Evolutionary conservation across 92 coral and sea anemone species (phyloP), one percentile per base, ranked within the genome.

Genomic region (Zoanthus sansibaricus): DNA sequence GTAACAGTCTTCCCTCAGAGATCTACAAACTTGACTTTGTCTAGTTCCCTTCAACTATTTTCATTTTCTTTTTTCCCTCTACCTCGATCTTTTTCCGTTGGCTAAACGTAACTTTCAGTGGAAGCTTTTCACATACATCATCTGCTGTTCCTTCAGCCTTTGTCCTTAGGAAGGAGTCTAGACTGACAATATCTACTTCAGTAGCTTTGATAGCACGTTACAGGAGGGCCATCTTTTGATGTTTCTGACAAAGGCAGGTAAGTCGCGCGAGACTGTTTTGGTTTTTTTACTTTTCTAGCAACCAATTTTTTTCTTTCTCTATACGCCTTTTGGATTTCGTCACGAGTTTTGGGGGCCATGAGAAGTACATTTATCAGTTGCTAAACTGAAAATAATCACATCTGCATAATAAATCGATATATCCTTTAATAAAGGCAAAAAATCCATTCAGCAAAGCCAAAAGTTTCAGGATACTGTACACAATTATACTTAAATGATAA

Each of bases 21-120:
- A 0, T 54, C 59, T 7, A 16, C 9, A 7, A 54, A 54, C 59
- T 8, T 54, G 59, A 6, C 59, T 7, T 54, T 54, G 59, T 54
- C 59, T 6, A 54, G 0, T 54, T 54, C 14, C 59, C 59, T 4
- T 54, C 15, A 1, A 2, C 8, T 6, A 52, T 13, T 9, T 9
- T 52, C 14, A 69, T 69, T 69, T 69, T 69, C 73, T 69, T 89
- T 75, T 91, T 88, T 61, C 91, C 87, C 3, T 91, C 94, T 37
- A 48, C 91, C 14, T 84, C 87, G 15, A 91, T 84, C 13, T 84
- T 71, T 21, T 85, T 88, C 91, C 91, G 84, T 12, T 88, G 91
- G 54, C 52, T 78, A 44, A 74, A 91, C 56, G 71, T 46, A 0
- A 88, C 79, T 0, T n/a, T n/a, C n/a, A n/a, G n/a, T n/a, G n/a